These are phyloP conservation scores for Chaitophorus viminalis DNA, from an alignment of 2,888 invertebrate species.

Conservation along the genomic window DNA sequence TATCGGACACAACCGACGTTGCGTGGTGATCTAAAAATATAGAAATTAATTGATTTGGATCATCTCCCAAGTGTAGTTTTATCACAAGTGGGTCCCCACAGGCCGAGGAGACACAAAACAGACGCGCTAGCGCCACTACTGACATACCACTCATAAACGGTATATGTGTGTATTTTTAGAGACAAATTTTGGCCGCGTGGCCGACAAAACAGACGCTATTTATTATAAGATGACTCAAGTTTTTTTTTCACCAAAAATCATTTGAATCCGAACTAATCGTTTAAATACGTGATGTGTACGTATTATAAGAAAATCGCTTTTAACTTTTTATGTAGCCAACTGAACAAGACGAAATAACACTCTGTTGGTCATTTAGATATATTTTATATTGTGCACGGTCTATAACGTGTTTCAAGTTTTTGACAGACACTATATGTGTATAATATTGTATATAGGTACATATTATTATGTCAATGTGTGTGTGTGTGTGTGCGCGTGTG, in stretches of 20 bases:
- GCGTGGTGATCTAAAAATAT: slow-evolving; percentile 47
- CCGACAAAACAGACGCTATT: slow-evolving; percentile 22
- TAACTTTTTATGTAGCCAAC: background rate
- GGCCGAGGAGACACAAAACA: slow-evolving; percentile 49
- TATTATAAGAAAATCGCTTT: background rate
- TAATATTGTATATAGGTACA: too few relatives aligned
- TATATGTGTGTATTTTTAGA: slow-evolving; percentile 47
- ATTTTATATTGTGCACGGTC: too few relatives aligned
- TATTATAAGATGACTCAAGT: background rate
- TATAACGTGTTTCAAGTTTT: background rate
- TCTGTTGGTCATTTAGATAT: background rate
- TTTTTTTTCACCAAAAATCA: slow-evolving; percentile 11
- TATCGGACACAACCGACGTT: slow-evolving; percentile 26
- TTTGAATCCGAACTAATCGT: too few relatives aligned
- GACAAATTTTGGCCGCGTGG: slow-evolving; percentile 42
- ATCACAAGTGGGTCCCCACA: slow-evolving; percentile 44
- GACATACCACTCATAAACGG: slow-evolving; percentile 10
- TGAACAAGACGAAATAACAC: background rate
- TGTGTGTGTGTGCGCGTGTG: too few relatives aligned
- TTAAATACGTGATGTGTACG: too few relatives aligned
- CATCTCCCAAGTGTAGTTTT: slow-evolving; percentile 40
- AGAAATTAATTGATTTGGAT: slow-evolving; percentile 59
- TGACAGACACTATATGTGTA: background rate
- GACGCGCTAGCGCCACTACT: slow-evolving; percentile 43
- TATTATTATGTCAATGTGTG: slow-evolving; percentile 31